These are phyloP conservation scores for Spodoptera picta DNA, from an alignment of 2,888 invertebrate genomes.

Conservation along the genomic window DNA sequence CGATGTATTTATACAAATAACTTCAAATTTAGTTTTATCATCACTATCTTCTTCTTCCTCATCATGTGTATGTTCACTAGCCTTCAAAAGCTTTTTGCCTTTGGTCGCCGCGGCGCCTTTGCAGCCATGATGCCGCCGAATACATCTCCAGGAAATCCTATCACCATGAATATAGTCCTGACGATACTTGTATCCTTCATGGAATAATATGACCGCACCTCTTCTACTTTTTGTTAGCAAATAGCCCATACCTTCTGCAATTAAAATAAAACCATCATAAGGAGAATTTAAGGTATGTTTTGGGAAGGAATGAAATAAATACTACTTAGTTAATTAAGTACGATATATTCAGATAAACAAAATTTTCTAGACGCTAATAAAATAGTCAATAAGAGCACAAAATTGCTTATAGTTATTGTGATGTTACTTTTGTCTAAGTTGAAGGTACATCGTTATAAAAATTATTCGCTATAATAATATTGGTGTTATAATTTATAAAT, in stretches of 20 bases:
- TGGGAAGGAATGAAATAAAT: constrained; percentile 19
- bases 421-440: not conserved
- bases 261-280: constrained; percentile 22
- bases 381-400: constrained; percentile 4
- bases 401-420: not conserved
- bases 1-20: not conserved
- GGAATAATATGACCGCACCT: constrained; percentile 48
- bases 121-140: constrained; percentile 54
- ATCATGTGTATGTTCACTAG: constrained; percentile 45
- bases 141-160: constrained; percentile 56
- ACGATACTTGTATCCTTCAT: constrained; percentile 51
- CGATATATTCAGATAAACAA: constrained; percentile 47
- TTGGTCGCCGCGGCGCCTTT: constrained; percentile 53
- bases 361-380: constrained; percentile 34
- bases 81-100: constrained; percentile 33
- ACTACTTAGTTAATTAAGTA: constrained; percentile 24
- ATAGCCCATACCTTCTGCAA: constrained; percentile 40
- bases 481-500: constrained; percentile 14
- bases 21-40: constrained; percentile 15
- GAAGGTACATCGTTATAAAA: constrained; percentile 15
- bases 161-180: constrained; percentile 50
- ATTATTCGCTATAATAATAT: constrained; percentile 6
- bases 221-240: constrained; percentile 49
- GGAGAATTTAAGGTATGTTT: not conserved
- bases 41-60: constrained; percentile 29